Evolutionary conservation across 92 coral and sea anemone genomes (phyloP).

Genomic region (Anthopleura xanthogrammica): DNA sequence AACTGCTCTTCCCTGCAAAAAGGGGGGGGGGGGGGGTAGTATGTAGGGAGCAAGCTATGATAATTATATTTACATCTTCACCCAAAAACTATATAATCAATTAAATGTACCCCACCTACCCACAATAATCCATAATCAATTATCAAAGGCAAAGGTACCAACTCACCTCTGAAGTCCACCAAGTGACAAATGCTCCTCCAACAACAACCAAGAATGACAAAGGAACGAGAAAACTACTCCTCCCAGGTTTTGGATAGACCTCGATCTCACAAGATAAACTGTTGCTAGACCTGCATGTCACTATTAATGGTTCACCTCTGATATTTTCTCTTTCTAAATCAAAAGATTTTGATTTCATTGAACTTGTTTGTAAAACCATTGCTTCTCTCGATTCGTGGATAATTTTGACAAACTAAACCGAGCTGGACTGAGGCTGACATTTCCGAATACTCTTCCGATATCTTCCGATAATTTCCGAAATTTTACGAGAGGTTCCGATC

Average conservation of each 20-base stretch:
- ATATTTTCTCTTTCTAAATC: conserved; percentile 11
- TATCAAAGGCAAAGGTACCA: neutral
- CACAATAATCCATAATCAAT: neutral
- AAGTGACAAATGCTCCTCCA: neutral
- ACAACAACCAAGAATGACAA: neutral
- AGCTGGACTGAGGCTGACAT: neutral
- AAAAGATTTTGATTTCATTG: neutral
- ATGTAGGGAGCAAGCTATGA: neutral
- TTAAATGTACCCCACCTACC: neutral
- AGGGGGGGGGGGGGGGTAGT: neutral
- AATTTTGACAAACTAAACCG: neutral
- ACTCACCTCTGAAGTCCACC: conserved; percentile 4
- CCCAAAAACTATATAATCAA: no score
- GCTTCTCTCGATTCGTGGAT: neutral
- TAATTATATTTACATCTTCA: no score
- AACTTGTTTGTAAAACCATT: conserved; percentile 4
- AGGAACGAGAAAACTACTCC: neutral
- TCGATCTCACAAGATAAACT: conserved; percentile 24
- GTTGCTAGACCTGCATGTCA: conserved; percentile 3
- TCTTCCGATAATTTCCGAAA: neutral
- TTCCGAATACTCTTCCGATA: neutral
- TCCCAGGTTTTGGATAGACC: neutral
- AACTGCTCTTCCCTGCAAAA: no score
- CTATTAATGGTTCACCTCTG: conserved; percentile 9
- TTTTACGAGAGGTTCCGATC: neutral